Percentiles rank a stretch among this genome's conserved stretches.
Conservation (phyloP, 2,888 invertebrate species). For the Gisinianus flammeolus region DNA sequence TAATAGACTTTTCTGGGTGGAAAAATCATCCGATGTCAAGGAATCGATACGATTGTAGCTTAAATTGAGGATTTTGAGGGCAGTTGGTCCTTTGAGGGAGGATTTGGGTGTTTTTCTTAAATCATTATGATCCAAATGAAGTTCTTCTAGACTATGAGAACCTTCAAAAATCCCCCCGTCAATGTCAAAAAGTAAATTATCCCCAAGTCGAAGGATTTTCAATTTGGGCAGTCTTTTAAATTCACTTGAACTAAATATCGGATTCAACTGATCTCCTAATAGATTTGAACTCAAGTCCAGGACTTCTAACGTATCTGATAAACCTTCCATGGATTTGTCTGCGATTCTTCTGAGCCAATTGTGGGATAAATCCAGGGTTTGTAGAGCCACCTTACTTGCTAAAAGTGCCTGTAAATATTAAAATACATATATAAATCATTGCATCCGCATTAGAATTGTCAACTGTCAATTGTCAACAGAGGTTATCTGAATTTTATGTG, state of each 20-base stretch:
- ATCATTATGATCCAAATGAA: conserved; percentile 72
- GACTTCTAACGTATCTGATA: conserved; percentile 68
- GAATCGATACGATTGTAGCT: conserved; percentile 78
- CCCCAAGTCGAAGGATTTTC: conserved; percentile 76
- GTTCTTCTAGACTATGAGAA: conserved; percentile 72
- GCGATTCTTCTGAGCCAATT: conserved; percentile 81
- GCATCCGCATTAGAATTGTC: neutral
- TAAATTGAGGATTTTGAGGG: conserved; percentile 75
- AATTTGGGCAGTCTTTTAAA: conserved; percentile 77
- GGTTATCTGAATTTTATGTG: too few relatives aligned
- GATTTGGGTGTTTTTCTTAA: conserved; percentile 76
- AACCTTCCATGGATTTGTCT: conserved; percentile 64
- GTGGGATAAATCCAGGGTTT: conserved; percentile 79
- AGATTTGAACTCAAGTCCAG: conserved; percentile 78
- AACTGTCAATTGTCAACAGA: too few relatives aligned
- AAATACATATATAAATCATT: conserved; percentile 26
- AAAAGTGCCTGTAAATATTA: conserved; percentile 65
- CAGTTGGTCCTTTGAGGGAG: conserved; percentile 80
- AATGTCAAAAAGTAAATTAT: conserved; percentile 79
- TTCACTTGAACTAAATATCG: conserved; percentile 86
- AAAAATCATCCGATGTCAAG: conserved; percentile 73
- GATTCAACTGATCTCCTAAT: conserved; percentile 87
- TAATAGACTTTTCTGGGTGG: conserved; percentile 73
- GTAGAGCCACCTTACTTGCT: conserved; percentile 74
- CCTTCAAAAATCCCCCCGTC: conserved; percentile 87